phyloP scores from a whole-genome alignment of 2,113 vertebrate species.

The Aspiorhynchus laticeps region DNA sequence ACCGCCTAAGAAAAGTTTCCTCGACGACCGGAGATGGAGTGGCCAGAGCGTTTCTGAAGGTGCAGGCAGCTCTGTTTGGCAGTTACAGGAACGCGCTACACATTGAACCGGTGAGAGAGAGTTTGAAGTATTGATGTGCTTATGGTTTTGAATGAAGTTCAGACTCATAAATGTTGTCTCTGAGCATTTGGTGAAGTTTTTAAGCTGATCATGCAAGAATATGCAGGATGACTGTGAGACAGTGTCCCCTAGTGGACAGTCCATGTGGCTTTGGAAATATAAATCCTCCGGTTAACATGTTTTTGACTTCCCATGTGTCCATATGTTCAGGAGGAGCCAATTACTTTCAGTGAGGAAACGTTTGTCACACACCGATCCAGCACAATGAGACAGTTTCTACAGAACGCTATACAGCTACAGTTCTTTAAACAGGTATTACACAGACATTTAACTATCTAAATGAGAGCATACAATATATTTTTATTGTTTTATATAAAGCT shows the following conservation, averaged over 20 bases:
- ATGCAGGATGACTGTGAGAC: neutral
- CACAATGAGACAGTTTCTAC: constrained; percentile 93
- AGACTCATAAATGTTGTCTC: neutral
- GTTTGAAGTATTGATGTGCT: neutral
- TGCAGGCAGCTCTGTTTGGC: constrained; percentile 92
- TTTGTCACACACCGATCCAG: constrained; percentile 94
- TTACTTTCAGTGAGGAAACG: constrained; percentile 91
- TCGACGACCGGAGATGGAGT: constrained; percentile 92
- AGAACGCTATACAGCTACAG: constrained; percentile 95
- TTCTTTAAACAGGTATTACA: constrained; percentile 91
- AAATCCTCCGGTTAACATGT: neutral
- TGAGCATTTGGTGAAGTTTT: neutral
- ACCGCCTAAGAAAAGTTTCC: constrained; percentile 92
- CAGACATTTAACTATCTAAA: neutral
- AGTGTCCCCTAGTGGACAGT: neutral
- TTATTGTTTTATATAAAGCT: neutral
- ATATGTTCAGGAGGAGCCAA: constrained; percentile 85
- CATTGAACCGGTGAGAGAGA: constrained; percentile 86
- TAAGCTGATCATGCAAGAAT: neutral
- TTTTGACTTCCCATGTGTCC: neutral
- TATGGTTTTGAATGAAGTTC: neutral
- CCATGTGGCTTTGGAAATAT: neutral
- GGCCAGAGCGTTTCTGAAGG: constrained; percentile 92
- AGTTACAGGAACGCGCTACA: constrained; percentile 94
- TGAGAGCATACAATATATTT: neutral